phyloP scores from a whole-genome alignment of 2,797 vertebrate species.

The Poeciliopsis presidionis region DNA sequence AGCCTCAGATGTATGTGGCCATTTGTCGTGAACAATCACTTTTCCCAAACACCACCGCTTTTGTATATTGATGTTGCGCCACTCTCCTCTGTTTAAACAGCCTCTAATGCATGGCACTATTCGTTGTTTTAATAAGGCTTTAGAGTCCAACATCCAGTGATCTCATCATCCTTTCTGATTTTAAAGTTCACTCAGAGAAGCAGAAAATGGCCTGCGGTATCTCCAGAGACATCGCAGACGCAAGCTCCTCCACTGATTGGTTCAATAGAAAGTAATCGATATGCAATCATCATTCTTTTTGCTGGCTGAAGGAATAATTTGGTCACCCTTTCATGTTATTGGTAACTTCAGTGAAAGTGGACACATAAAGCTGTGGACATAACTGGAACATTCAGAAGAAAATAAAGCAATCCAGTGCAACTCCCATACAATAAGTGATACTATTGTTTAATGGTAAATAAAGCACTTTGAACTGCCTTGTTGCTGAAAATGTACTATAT shows the following conservation, averaged over 20 bases:
- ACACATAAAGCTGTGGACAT: background rate
- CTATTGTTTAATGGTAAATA: background rate
- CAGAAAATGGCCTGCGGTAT: constrained; percentile 27
- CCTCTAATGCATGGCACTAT: constrained; percentile 24
- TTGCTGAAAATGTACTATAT: no score
- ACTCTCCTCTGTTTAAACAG: constrained; percentile 8
- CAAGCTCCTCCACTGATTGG: constrained; percentile 35
- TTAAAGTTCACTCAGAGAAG: constrained; percentile 33
- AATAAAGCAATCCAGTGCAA: constrained; percentile 25
- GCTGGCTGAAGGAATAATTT: constrained; percentile 42
- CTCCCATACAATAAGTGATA: constrained; percentile 6
- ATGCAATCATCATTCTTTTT: constrained; percentile 52
- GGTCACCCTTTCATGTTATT: constrained; percentile 23
- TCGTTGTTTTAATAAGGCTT: constrained; percentile 38
- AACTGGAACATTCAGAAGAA: constrained; percentile 4
- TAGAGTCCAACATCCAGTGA: constrained; percentile 21
- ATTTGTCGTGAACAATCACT: constrained; percentile 38
- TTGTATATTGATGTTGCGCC: constrained; percentile 28
- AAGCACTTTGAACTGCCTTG: no score
- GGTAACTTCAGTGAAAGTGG: background rate
- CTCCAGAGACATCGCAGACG: constrained; percentile 10
- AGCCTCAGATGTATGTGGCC: background rate
- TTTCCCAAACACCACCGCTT: constrained; percentile 12
- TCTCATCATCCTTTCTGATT: constrained; percentile 35
- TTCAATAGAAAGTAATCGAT: constrained; percentile 42